A percentile compares a stretch with the other conserved stretches of the same genome.
Evolutionary conservation across 2,797 vertebrate species (phyloP).

Genomic region (Chaetophractus vellerosus): DNA sequence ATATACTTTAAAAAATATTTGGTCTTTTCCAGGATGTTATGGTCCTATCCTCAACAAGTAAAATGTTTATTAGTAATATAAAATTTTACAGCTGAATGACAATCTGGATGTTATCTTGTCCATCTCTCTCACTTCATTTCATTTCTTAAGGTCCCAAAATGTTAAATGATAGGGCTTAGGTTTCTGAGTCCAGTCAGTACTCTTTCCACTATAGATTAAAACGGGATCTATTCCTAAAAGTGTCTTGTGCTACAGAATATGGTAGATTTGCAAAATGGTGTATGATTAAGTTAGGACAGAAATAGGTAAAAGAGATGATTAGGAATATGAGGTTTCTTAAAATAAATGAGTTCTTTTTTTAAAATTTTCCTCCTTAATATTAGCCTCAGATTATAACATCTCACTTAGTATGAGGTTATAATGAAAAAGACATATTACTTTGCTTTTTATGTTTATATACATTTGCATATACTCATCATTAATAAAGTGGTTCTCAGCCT

Average conservation of each 20-base stretch:
- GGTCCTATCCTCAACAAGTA: background rate
- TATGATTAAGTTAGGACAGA: background rate
- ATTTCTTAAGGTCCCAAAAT: background rate
- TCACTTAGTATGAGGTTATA: constrained; percentile 53
- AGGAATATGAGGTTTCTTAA: background rate
- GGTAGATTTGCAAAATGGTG: background rate
- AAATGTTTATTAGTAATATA: constrained; percentile 10
- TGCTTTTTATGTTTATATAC: constrained; percentile 41
- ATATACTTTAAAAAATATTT: background rate
- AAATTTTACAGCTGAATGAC: constrained; percentile 11
- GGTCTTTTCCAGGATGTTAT: constrained; percentile 7
- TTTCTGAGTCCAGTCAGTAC: background rate
- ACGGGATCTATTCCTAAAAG: constrained; percentile 2
- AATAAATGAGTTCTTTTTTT: background rate
- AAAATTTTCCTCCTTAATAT: constrained; percentile 47
- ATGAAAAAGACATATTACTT: constrained; percentile 61
- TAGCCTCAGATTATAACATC: constrained; percentile 40
- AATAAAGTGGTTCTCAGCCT: constrained; percentile 5
- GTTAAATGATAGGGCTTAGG: background rate
- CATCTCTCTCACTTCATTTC: constrained; percentile 5
- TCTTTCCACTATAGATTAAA: constrained; percentile 9
- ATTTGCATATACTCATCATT: constrained; percentile 42
- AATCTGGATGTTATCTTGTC: constrained; percentile 19
- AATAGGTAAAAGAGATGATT: background rate
- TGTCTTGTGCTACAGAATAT: background rate